Conservation (phyloP, 2,888 invertebrate genomes). For the Orthonychiurus folsomi region DNA sequence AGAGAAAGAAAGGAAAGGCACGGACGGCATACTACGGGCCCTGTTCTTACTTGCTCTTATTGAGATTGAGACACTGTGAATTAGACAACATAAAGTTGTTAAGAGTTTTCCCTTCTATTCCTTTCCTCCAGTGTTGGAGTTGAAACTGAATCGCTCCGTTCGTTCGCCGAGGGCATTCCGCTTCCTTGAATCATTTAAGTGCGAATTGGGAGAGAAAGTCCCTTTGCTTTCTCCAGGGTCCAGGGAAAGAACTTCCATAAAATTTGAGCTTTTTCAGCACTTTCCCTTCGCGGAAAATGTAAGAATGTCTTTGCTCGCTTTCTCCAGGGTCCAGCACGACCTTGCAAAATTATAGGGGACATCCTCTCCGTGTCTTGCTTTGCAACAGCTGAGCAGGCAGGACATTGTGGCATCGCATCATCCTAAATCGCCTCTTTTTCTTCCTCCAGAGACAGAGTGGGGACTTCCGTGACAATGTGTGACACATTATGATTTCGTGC, state of each 20-base stretch:
- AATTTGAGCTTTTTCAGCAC: slow-evolving; percentile 1
- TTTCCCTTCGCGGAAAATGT: neutral
- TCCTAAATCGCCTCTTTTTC: neutral
- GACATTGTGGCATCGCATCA: neutral
- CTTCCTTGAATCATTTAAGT: too few species aligned
- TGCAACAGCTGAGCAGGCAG: too few species aligned
- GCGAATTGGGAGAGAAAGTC: too few species aligned
- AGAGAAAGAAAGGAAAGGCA: too few species aligned
- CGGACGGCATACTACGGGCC: too few species aligned
- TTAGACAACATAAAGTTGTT: too few species aligned
- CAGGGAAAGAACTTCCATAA: neutral
- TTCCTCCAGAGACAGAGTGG: neutral
- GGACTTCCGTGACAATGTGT: neutral
- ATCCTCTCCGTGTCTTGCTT: neutral
- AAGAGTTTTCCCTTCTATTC: too few species aligned
- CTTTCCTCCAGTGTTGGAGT: too few species aligned
- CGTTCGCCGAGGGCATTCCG: too few species aligned
- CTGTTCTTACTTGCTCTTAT: neutral
- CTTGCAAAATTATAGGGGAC: slow-evolving; percentile 1
- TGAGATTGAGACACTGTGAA: neutral
- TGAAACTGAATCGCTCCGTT: too few species aligned
- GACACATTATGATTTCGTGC: slow-evolving; percentile 1
- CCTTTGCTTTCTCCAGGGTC: too few species aligned
- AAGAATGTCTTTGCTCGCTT: neutral
- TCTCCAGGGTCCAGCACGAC: neutral